phyloP scores from a whole-genome alignment of 2,113 vertebrate species.

The Centrocercus urophasianus region DNA sequence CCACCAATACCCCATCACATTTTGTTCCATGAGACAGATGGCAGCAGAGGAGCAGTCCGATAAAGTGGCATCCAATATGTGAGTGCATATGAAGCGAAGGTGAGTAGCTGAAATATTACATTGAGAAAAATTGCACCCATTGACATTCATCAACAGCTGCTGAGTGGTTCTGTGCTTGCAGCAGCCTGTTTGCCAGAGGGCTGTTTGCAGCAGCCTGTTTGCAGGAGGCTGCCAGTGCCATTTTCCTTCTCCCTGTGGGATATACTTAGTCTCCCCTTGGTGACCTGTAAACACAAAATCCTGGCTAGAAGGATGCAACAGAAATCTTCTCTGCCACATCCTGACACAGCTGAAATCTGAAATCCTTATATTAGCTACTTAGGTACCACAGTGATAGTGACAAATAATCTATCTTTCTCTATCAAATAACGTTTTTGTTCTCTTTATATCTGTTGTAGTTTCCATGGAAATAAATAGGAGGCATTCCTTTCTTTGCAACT shows the following conservation, averaged over 20 bases:
- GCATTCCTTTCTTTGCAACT: background rate
- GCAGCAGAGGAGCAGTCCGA: background rate
- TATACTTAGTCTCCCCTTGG: background rate
- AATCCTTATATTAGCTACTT: constrained; percentile 52
- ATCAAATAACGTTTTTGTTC: background rate
- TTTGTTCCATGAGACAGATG: background rate
- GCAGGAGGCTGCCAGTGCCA: background rate
- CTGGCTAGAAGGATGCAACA: background rate
- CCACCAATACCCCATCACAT: background rate
- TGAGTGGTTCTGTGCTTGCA: background rate
- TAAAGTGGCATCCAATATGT: background rate
- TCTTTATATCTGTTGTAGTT: background rate
- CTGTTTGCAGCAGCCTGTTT: background rate
- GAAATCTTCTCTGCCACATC: background rate
- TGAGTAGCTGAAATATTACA: background rate
- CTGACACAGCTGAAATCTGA: constrained; percentile 40
- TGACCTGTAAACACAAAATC: background rate
- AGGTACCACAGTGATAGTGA: background rate
- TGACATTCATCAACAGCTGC: background rate
- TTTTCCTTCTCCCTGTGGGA: background rate
- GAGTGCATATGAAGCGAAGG: background rate
- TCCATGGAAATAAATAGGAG: background rate
- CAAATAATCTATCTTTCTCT: background rate
- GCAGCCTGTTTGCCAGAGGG: background rate
- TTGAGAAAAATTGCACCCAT: background rate